These are phyloP conservation scores for Drosophila repletoides DNA, from an alignment of 1,140 invertebrate genomes.

Conservation along the genomic window DNA sequence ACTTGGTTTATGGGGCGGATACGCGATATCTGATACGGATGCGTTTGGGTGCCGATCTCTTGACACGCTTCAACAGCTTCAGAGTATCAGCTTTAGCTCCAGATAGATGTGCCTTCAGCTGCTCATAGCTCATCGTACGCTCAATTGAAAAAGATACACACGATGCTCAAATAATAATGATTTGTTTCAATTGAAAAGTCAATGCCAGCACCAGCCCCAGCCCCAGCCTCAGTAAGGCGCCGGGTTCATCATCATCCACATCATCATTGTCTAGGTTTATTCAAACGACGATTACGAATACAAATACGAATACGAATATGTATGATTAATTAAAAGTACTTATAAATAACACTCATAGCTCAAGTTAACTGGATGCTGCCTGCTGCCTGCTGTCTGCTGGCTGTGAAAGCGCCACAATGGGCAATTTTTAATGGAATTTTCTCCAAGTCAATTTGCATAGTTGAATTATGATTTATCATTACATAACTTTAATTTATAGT, in stretches of 20 bases:
- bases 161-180: constrained; percentile 75
- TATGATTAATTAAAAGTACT: constrained; percentile 33
- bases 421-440: constrained; percentile 12
- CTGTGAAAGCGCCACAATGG: constrained; percentile 15
- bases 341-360: constrained; percentile 6
- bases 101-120: constrained; percentile 3
- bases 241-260: no score
- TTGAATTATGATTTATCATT: constrained; percentile 28
- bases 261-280: constrained; percentile 20
- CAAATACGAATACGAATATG: no score
- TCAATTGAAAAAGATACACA: constrained; percentile 66
- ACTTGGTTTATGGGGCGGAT: neutral
- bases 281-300: no score
- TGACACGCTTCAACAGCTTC: constrained; percentile 60
- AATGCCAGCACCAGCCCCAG: constrained; percentile 53
- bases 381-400: no score
- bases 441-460: constrained; percentile 28
- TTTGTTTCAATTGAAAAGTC: constrained; percentile 80
- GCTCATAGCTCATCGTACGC: constrained; percentile 22
- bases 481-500: no score
- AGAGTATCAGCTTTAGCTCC: neutral
- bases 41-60: constrained; percentile 64
- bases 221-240: constrained; percentile 34
- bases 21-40: constrained; percentile 36
- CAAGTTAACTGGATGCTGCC: constrained; percentile 27